Conservation (phyloP, 2,888 invertebrate genomes). For the Plutella xylostella region DNA sequence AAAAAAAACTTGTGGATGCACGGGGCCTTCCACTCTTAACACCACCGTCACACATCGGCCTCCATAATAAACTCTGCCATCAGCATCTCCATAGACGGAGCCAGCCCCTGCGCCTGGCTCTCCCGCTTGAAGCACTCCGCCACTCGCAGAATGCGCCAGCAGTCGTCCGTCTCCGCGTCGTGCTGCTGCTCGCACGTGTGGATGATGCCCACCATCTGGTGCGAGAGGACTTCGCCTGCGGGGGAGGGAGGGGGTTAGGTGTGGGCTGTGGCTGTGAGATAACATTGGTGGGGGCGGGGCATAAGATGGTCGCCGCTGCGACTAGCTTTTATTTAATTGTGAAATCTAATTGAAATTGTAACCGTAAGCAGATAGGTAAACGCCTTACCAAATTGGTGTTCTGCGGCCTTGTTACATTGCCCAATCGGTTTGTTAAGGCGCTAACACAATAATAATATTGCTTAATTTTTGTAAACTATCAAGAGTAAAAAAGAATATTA, state of each 20-base stretch:
- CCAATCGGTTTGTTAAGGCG: too few relatives aligned
- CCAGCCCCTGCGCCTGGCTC: slow-evolving; percentile 33
- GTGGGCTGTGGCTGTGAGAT: too few relatives aligned
- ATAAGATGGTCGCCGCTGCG: too few relatives aligned
- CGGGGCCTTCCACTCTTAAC: not conserved
- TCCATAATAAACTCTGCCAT: slow-evolving; percentile 54
- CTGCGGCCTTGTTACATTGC: too few relatives aligned
- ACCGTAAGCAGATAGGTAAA: too few relatives aligned
- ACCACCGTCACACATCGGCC: slow-evolving; percentile 24
- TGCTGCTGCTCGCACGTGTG: slow-evolving; percentile 40
- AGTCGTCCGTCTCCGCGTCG: slow-evolving; percentile 40
- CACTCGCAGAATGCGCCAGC: slow-evolving; percentile 47
- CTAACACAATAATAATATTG: too few relatives aligned
- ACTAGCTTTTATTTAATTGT: too few relatives aligned
- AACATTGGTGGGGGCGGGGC: too few relatives aligned
- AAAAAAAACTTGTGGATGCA: not conserved
- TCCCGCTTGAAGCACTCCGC: slow-evolving; percentile 48
- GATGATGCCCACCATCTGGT: slow-evolving; percentile 39
- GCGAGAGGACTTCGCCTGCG: slow-evolving; percentile 37
- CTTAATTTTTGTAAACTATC: too few relatives aligned
- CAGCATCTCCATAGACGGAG: slow-evolving; percentile 46
- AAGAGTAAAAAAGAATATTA: too few relatives aligned
- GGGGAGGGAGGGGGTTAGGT: too few relatives aligned
- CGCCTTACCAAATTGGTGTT: not conserved
- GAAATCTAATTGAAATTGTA: too few relatives aligned